These are phyloP conservation scores for Drosophila imparisetae DNA, from an alignment of 2,888 invertebrate species.

Conservation along the genomic window DNA sequence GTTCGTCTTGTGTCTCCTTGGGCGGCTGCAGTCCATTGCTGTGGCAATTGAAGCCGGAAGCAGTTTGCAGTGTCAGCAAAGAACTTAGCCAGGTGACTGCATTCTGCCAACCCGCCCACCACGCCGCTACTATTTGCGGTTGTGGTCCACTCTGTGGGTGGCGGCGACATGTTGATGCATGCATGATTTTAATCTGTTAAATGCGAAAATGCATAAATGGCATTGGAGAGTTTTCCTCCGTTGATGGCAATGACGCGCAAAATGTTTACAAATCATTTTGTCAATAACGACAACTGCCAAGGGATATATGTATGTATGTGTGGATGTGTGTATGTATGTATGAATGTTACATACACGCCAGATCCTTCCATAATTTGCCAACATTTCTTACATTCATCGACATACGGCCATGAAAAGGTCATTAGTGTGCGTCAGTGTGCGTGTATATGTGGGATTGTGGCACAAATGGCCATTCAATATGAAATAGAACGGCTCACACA, in stretches of 20 bases:
- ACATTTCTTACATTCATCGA: conserved; percentile 79
- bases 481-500: conserved; percentile 57
- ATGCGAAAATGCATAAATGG: conserved; percentile 61
- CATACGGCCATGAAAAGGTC: conserved; percentile 80
- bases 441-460: conserved; percentile 51
- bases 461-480: conserved; percentile 81
- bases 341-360: conserved; percentile 13
- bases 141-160: conserved; percentile 1
- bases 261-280: conserved; percentile 81
- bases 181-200: conserved; percentile 79
- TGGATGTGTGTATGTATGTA: neutral
- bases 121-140: neutral
- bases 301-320: conserved; percentile 27
- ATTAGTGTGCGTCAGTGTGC: conserved; percentile 70
- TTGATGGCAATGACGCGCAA: conserved; percentile 71
- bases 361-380: conserved; percentile 77
- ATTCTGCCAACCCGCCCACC: conserved; percentile 12
- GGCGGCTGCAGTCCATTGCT: conserved; percentile 51
- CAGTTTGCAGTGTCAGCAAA: conserved; percentile 76
- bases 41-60: conserved; percentile 78
- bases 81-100: conserved; percentile 66
- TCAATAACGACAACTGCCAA: conserved; percentile 74
- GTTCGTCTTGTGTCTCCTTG: conserved; percentile 9
- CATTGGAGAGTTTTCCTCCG: conserved; percentile 44
- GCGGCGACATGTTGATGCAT: conserved; percentile 50